phyloP scores from a whole-genome alignment of 2,888 invertebrate genomes.

The Cheilosia pagana region DNA sequence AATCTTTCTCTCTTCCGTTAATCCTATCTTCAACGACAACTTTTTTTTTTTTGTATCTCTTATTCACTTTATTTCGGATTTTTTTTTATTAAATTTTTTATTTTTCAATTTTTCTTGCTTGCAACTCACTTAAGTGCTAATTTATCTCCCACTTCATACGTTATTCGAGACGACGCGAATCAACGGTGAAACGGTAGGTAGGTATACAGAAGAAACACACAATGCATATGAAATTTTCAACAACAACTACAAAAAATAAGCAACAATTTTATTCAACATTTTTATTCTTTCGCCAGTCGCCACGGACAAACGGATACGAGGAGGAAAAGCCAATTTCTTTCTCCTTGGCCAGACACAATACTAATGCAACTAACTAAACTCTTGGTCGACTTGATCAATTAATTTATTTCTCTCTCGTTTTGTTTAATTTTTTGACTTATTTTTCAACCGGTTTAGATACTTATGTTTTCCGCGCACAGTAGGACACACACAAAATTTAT shows the following conservation, averaged over 20 bases:
- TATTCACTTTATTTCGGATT: conserved; percentile 36
- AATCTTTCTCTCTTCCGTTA: conserved; percentile 51
- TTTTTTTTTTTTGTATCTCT: conserved; percentile 39
- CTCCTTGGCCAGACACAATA: conserved; percentile 62
- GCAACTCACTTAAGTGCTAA: conserved; percentile 63
- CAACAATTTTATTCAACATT: conserved; percentile 29
- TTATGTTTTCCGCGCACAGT: conserved; percentile 58
- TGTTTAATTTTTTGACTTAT: conserved; percentile 18
- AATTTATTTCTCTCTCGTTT: conserved; percentile 38
- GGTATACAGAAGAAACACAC: conserved; percentile 13
- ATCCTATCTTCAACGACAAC: conserved; percentile 38
- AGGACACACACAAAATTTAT: not conserved
- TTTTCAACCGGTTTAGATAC: conserved; percentile 72
- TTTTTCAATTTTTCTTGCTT: conserved; percentile 12
- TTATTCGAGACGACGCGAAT: conserved; percentile 70
- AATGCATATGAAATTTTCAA: conserved; percentile 14
- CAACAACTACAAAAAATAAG: not conserved
- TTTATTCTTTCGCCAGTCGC: conserved; percentile 22
- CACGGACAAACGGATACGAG: conserved; percentile 25
- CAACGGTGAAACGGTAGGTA: conserved; percentile 66
- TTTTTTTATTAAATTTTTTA: not conserved
- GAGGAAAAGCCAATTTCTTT: conserved; percentile 61
- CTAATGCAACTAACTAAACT: conserved; percentile 34
- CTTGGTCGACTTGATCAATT: conserved; percentile 56
- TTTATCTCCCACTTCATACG: conserved; percentile 70